Conservation (phyloP, 2,888 invertebrate species). For the Tachina grossa region DNA sequence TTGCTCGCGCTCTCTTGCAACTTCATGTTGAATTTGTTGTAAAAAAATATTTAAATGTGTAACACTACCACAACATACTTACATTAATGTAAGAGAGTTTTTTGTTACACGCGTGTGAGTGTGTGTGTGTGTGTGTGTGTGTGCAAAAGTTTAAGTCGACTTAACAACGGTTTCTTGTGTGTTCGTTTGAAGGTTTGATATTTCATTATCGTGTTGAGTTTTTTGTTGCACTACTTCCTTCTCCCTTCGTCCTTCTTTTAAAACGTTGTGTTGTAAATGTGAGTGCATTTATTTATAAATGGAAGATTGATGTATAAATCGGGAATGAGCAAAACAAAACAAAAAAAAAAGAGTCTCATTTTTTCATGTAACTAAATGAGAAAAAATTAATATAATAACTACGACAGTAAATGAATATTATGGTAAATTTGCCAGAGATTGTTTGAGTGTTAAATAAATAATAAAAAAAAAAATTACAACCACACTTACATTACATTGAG, state of each 20-base stretch:
- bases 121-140: slow-evolving; percentile 24
- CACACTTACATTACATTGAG: slow-evolving; percentile 48
- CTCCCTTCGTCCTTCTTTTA: slow-evolving; percentile 4
- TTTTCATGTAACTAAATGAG: slow-evolving; percentile 43
- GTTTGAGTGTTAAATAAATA: slow-evolving; percentile 42
- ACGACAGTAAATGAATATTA: slow-evolving; percentile 41
- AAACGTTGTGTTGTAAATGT: slow-evolving; percentile 28
- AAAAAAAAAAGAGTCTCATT: slow-evolving; percentile 21
- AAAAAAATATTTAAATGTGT: slow-evolving; percentile 4
- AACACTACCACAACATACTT: background rate
- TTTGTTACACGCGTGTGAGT: background rate
- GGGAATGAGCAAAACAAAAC: slow-evolving; percentile 27
- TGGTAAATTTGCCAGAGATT: slow-evolving; percentile 44
- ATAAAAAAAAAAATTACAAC: slow-evolving; percentile 2
- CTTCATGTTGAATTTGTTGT: background rate
- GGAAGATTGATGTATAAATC: slow-evolving; percentile 49
- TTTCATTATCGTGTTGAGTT: slow-evolving; percentile 49
- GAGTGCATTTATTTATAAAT: slow-evolving; percentile 50
- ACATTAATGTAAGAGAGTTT: slow-evolving; percentile 45
- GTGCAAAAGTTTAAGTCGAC: slow-evolving; percentile 18
- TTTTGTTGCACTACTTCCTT: slow-evolving; percentile 18
- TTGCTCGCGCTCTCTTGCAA: slow-evolving; percentile 40
- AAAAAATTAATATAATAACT: slow-evolving; percentile 1
- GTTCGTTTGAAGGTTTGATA: slow-evolving; percentile 57
- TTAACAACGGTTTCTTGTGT: slow-evolving; percentile 54